These are phyloP conservation scores for Ibidorhyncha struthersii DNA, from an alignment of 2,113 vertebrate species.

Conservation along the genomic window DNA sequence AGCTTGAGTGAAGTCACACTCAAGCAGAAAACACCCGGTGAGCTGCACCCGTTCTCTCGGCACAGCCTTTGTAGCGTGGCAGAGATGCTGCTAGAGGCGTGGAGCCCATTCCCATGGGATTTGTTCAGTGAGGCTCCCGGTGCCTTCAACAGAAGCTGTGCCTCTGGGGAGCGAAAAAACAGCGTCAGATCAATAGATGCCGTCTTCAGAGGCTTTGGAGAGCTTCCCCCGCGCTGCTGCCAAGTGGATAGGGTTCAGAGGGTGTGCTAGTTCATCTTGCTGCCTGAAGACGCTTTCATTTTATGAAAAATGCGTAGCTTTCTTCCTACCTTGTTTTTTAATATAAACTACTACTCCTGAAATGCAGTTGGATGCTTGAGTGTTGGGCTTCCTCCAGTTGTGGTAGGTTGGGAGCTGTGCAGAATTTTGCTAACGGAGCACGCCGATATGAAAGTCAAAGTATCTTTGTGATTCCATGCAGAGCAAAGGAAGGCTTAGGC, in stretches of 20 bases:
- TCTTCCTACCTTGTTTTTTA: background rate
- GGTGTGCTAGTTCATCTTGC: background rate
- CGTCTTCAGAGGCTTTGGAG: background rate
- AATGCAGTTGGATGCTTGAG: background rate
- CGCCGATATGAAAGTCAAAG: rapidly evolving
- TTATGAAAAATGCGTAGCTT: background rate
- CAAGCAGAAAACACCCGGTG: rapidly evolving
- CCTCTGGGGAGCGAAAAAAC: background rate
- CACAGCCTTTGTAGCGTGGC: background rate
- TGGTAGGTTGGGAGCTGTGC: background rate
- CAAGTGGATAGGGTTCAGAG: background rate
- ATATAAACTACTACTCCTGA: background rate
- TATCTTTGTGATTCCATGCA: background rate
- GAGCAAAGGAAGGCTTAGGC: background rate
- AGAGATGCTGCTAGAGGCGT: background rate
- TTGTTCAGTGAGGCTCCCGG: background rate
- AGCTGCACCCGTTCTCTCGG: background rate
- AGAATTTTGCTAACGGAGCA: background rate
- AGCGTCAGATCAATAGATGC: rapidly evolving
- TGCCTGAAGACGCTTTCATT: background rate
- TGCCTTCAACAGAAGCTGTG: background rate
- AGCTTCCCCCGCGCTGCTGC: background rate
- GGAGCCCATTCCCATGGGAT: background rate
- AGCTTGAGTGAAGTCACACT: background rate
- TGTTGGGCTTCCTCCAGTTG: background rate